Evolutionary conservation across 2,797 vertebrate genomes (phyloP), one percentile per base, ranked within the genome.

Genomic region (Premnoplex brunnescens): DNA sequence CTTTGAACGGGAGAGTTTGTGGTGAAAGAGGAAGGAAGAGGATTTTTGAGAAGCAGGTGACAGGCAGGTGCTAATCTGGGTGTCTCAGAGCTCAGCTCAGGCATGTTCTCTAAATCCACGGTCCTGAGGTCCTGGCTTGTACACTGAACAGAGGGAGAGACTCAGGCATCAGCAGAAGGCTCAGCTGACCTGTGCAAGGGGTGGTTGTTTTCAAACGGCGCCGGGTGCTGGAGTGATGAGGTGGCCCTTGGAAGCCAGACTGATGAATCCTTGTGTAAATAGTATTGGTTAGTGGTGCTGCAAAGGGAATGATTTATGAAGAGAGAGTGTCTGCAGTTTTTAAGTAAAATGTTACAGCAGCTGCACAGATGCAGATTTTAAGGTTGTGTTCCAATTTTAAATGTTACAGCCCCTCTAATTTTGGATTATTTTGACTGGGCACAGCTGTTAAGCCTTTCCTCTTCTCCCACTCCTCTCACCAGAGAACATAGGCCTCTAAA

Each of bases 171-270:
- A 39, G 30, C 15, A 9, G 52, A 71, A 30, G 17, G 36, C 60
- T 67, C 4, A 23, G 79, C 21, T 0, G 0, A 17, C 7, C 2
- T 0, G 2, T 82, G 34, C 1, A 2, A 46, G 60, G 30, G 20
- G 4, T 30, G 78, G 7, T 19, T 28, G 56, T 56, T 97, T 86
- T 89, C 95, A 69, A 89, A 92, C 81, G 82, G 93, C 6, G 5
- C 59, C 7, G 63, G 63, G 52, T 49, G 62, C 83, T 83, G 60
- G 87, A 62, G 79, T 68, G 93, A 92, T 95, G 85, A 93, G 85
- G 91, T 96, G 94, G 94, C 94, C 69, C 95, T 97, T 97, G 92
- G 86, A 95, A 94, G 89, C 64, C 78, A 92, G 90, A 39, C 91
- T 76, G 88, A 34, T 7, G 41, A 75, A 91, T 94, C 92, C 73